Evolutionary conservation across 2,113 vertebrate species (phyloP), one percentile per base, ranked within the genome.

Genomic region (Desmodus rotundus): DNA sequence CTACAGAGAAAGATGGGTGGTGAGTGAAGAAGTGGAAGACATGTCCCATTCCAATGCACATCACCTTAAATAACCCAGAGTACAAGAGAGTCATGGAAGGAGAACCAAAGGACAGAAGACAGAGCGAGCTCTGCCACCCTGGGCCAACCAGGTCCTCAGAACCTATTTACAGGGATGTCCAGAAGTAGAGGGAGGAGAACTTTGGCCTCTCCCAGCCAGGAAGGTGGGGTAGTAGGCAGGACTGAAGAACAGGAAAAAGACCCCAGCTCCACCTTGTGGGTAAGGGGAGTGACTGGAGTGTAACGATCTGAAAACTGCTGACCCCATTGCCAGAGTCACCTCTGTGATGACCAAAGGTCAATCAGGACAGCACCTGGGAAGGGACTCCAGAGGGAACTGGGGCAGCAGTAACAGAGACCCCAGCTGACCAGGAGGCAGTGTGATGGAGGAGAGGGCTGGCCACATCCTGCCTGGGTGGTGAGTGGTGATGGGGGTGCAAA

Each of bases 11-110:
- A 61, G 43, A 26, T 38, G 41, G 52, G 67, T 80, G n/a, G 50
- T 28, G 67, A 67, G 58, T 33, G 15, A 68, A 67, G 68, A 61
- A 24, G 31, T 41, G 28, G 87, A 65, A 83, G 68, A 93, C 61
- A 77, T 74, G 95, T 92, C 87, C 93, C 94, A 58, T 91, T 93
- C 90, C 91, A 93, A 93, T 93, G 95, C 95, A 92, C 82, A 89
- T 94, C 95, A 96, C 93, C 95, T 97, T 98, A 97, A 97, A 97
- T 97, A 94, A 93, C 74, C 20, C 6, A 4, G 85, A 73, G 73
- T 65, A 33, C 43, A 68, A 41, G 73, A 88, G 67, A 74, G 65
- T 41, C 77, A 20, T 26, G 33, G 87, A 58, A 70, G 47, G 45
- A 82, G 41, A 76, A 77, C 52, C 14, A 85, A 81, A 94, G 76